phyloP scores from a whole-genome alignment of 1,140 invertebrate genomes.

The Campoletis sonorensis region DNA sequence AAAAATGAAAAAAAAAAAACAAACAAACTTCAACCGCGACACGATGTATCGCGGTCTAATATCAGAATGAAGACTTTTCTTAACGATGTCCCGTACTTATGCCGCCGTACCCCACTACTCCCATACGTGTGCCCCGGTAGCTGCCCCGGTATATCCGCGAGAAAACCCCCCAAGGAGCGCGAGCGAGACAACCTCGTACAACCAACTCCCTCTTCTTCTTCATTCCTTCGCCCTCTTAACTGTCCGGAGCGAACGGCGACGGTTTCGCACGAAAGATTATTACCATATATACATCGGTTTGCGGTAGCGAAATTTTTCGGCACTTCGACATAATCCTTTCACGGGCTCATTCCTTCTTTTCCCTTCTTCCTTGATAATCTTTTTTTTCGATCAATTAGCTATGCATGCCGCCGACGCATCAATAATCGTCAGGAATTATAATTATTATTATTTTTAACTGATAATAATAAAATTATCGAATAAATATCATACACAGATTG shows the following conservation, averaged over 20 bases:
- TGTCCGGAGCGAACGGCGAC: background rate
- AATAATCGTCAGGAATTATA: too few relatives aligned
- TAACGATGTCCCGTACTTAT: conserved; percentile 72
- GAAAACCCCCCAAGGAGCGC: conserved; percentile 19
- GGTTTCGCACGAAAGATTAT: conserved; percentile 1
- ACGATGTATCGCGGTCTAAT: conserved; percentile 68
- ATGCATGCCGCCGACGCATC: too few relatives aligned
- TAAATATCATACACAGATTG: too few relatives aligned
- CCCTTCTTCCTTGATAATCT: too few relatives aligned
- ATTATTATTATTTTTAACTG: too few relatives aligned
- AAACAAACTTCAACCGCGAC: conserved; percentile 52
- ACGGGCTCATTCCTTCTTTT: background rate
- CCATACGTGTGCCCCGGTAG: background rate
- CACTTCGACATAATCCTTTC: background rate
- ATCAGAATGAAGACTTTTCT: conserved; percentile 74
- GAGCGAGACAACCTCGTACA: background rate
- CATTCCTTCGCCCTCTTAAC: conserved; percentile 1
- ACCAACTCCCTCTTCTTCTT: background rate
- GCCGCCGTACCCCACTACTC: conserved; percentile 67
- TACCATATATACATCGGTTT: background rate
- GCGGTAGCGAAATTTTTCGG: conserved; percentile 4
- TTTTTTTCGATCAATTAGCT: too few relatives aligned
- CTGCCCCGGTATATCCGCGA: conserved; percentile 35
- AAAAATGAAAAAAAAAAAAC: conserved; percentile 36
- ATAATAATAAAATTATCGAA: too few relatives aligned